Base-by-base conservation (phyloP, 2,113 vertebrate genomes). In the Chaetodon auriga region DNA sequence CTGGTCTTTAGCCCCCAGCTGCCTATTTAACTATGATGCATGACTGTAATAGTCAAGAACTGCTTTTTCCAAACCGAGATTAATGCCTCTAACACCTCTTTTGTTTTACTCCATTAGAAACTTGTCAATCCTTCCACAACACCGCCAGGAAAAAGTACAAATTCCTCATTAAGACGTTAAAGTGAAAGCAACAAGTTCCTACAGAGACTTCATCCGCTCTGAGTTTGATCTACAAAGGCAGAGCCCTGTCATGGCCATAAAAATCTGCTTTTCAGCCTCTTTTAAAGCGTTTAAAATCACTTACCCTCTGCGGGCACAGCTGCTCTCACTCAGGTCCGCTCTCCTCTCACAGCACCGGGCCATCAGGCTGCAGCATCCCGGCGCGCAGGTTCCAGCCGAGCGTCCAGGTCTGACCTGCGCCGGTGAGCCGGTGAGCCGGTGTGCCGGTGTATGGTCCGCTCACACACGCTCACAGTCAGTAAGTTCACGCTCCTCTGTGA, bases 271-370 rank as follows among this genome's bases (percentile, higher is more conserved):
- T 30, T 30, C 30, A 30, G 30, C 30, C 30, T 30, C 30, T 30
- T 18, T 30, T 5, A 46, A 49, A 82, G 64, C 18, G 8, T 60
- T 58, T 36, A 18, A 30, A 41, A 43, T 75, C 62, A 80, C 90
- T 90, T 18, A 90, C 90, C 81, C 18, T 79, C 60, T 71, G 14
- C 78, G 1, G 13, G 63, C 9, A 36, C 54, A 68, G 64, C 51
- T 54, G 78, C 51, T 65, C 64, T 2, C 18, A 7, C 3, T 41
- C 68, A 57, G 58, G 11, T 68, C 68, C 13, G 45, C 60, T 36
- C 63, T 61, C 68, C 68, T 15, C 45, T 60, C 80, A 69, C 7
- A 78, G 15, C 78, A 54, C 30, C 8, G 60, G 51, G 41, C 4
- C 19, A 63, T 38, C 38, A 41, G 63, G 61, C 68, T 76, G 72